Evolutionary conservation across 2,888 invertebrate species (phyloP).

Genomic region (Tetragnatha montana): DNA sequence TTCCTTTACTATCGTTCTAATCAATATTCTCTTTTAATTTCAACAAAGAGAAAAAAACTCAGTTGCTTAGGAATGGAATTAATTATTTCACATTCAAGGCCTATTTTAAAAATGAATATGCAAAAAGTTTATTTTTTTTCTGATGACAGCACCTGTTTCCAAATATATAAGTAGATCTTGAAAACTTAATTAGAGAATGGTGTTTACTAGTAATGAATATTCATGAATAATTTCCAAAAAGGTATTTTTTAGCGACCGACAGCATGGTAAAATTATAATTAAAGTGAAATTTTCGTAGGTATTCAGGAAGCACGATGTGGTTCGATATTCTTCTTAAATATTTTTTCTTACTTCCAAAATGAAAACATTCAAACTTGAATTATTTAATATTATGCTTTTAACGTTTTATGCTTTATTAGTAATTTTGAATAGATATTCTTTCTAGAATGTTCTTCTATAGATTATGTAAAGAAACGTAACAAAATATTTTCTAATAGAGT

Average conservation of each 20-base stretch:
- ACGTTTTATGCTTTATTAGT: too few relatives aligned
- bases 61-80: not conserved
- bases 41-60: not conserved
- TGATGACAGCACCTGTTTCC: not conserved
- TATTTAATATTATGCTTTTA: too few relatives aligned
- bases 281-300: too few relatives aligned
- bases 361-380: too few relatives aligned
- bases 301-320: too few relatives aligned
- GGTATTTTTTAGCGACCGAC: not conserved
- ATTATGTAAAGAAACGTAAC: too few relatives aligned
- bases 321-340: too few relatives aligned
- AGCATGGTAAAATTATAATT: too few relatives aligned
- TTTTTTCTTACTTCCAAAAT: too few relatives aligned
- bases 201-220: not conserved
- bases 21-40: not conserved
- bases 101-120: not conserved
- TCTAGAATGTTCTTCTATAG: too few relatives aligned
- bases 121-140: not conserved
- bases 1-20: not conserved
- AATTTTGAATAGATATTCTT: too few relatives aligned
- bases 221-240: not conserved
- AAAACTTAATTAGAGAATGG: not conserved
- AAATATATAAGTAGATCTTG: slow-evolving; percentile 1
- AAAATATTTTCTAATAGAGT: too few relatives aligned
- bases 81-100: not conserved